Base-by-base conservation (phyloP, 2,797 vertebrate genomes). In the Argentina silus region DNA sequence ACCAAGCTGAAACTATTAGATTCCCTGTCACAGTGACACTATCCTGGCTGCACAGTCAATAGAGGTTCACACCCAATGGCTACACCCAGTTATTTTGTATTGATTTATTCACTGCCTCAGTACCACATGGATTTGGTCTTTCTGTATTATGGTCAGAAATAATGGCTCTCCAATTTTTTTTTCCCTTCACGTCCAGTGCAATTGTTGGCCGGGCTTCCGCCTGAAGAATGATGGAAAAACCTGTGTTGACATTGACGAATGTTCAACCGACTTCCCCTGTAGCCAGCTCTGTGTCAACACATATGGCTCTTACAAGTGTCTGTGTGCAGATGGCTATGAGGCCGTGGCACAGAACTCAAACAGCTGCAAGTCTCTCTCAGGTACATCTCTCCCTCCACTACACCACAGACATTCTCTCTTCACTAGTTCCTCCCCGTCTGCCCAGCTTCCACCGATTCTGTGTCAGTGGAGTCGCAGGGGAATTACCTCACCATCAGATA, bases 271-370 rank as follows among this genome's bases (percentile, higher is more conserved):
- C n/a, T 95, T 98, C 71, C 98, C 97, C 42, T 99, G 98, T 85
- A 99, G 97, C 91, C 98, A 99, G 88, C 95, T 93, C 75, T 99
- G 98, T 90, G 92, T 98, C 92, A 99, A 99, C 89, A 97, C 95
- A 0, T 99, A 96, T 0, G 98, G 98, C 82, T 98, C 97, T 67
- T 98, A 94, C 91, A 98, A 96, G 86, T 99, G 98, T 50, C 84
- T 96, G 78, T 99, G 98, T 86, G 92, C 93, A 79, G 95, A 98
- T 3, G 97, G 98, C 15, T 99, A 99, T 68, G 95, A 97, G 91
- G 88, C 93, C 79, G 91, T 95, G 75, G 94, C 95, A 80, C 93
- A 95, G 80, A 96, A 95, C 82, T 94, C 90, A 36, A 94, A 98
- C 75, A 93, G 92, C 82, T 99, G 98, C 95, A 98, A 95, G 85